Percentiles rank a stretch among this genome's conserved stretches.
These are phyloP conservation scores for Barypeithes pellucidus DNA, from an alignment of 2,888 invertebrate genomes.

Conservation along the genomic window DNA sequence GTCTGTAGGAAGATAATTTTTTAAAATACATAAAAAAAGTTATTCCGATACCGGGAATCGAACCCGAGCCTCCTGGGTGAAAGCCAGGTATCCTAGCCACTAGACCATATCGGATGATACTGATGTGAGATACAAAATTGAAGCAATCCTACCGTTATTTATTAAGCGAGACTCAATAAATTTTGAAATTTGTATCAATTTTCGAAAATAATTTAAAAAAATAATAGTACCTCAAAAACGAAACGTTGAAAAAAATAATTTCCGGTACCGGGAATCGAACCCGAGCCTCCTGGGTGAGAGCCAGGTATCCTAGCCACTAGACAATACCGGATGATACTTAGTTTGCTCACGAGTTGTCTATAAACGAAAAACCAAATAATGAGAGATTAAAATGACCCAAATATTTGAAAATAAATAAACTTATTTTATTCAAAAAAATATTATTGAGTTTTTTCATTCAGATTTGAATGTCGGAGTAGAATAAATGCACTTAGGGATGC, in stretches of 20 bases:
- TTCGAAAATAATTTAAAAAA: background rate
- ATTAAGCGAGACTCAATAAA: background rate
- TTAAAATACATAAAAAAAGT: no score
- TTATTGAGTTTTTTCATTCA: no score
- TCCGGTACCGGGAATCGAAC: constrained; percentile 84
- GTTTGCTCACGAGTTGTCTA: background rate
- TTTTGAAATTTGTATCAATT: background rate
- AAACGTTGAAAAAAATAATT: constrained; percentile 55
- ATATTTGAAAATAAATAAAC: background rate
- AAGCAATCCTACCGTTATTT: background rate
- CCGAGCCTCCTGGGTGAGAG: constrained; percentile 84
- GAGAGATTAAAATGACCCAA: background rate
- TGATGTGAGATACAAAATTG: background rate
- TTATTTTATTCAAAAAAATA: no score
- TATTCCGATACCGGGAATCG: constrained; percentile 81
- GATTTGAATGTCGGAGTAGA: no score
- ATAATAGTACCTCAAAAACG: background rate
- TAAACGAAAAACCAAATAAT: background rate
- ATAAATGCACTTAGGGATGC: no score
- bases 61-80: constrained; percentile 84
- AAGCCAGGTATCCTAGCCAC: constrained; percentile 83
- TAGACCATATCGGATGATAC: constrained; percentile 70
- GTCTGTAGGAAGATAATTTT: no score
- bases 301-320: constrained; percentile 83
- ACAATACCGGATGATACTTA: constrained; percentile 64